phyloP scores from a whole-genome alignment of 2,888 invertebrate genomes.

The Ichneumoninae sp. region DNA sequence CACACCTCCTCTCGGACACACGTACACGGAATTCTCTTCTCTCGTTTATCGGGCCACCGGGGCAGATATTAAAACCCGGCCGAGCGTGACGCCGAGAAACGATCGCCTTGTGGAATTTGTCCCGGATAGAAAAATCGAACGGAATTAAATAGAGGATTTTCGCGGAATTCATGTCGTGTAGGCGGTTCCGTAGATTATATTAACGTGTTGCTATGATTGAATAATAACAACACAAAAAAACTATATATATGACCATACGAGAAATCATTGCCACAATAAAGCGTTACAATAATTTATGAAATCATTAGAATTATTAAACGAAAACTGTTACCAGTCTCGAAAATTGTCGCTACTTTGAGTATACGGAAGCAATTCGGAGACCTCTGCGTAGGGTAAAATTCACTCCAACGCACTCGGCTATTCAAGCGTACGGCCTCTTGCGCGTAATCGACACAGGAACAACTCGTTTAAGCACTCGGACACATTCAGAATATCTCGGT shows the following conservation, averaged over 20 bases:
- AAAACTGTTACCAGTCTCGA: not conserved
- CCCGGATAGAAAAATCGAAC: constrained; percentile 50
- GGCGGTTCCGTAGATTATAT: not conserved
- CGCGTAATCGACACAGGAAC: constrained; percentile 54
- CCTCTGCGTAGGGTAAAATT: not conserved
- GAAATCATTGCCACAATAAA: not conserved
- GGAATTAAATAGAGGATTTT: constrained; percentile 9
- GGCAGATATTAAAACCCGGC: constrained; percentile 65
- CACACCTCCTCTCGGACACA: not conserved
- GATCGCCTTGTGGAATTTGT: constrained; percentile 61
- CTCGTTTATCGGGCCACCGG: constrained; percentile 64
- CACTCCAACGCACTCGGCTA: not conserved
- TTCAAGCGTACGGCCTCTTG: constrained; percentile 35
- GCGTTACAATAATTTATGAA: not conserved
- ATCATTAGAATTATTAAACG: not conserved
- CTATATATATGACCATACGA: not conserved
- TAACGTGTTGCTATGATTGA: not conserved
- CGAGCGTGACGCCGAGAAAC: constrained; percentile 55
- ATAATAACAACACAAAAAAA: not conserved
- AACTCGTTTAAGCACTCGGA: constrained; percentile 51
- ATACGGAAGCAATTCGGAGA: not conserved
- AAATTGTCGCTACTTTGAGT: not conserved
- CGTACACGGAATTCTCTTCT: constrained; percentile 36
- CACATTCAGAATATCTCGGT: constrained; percentile 33
- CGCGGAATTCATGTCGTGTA: constrained; percentile 33